Evolutionary conservation across 2,797 vertebrate genomes (phyloP).

Genomic region (Anguilla pacifica): DNA sequence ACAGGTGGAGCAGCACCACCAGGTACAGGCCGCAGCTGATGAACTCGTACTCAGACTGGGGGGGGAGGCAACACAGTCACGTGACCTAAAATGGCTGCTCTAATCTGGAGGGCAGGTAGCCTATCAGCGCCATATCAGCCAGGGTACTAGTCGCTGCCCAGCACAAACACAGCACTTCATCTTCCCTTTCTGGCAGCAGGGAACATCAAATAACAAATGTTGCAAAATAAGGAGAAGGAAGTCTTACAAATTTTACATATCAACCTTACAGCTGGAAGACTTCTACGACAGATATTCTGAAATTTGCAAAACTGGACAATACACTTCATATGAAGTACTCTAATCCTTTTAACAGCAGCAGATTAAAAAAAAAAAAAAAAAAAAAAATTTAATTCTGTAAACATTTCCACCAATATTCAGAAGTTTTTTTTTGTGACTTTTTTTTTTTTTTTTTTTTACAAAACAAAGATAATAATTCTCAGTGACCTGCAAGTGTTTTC

Average conservation of each 20-base stretch:
- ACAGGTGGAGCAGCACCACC: conserved; percentile 94
- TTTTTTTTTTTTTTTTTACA: neutral
- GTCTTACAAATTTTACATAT: too few relatives aligned
- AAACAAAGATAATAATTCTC: neutral
- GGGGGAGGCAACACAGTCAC: conserved; percentile 36
- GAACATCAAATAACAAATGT: too few relatives aligned
- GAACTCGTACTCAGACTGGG: conserved; percentile 95
- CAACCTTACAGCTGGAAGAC: too few relatives aligned
- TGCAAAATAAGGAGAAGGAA: too few relatives aligned
- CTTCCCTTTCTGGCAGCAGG: neutral
- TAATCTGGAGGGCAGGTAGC: neutral
- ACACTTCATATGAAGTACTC: too few relatives aligned
- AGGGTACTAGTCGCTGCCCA: too few relatives aligned
- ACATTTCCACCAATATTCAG: neutral
- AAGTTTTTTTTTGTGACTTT: neutral
- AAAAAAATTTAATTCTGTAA: too few relatives aligned
- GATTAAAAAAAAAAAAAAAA: too few relatives aligned
- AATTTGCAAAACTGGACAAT: too few relatives aligned
- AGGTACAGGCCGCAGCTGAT: conserved; percentile 98
- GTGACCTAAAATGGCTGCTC: conserved; percentile 38
- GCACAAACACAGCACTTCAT: neutral
- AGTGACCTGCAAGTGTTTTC: neutral
- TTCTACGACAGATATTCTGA: too few relatives aligned
- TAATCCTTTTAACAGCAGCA: too few relatives aligned
- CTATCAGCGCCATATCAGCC: too few relatives aligned